Evolutionary conservation across 1,140 invertebrate species (phyloP).

Genomic region (Sesamia nonagrioides): DNA sequence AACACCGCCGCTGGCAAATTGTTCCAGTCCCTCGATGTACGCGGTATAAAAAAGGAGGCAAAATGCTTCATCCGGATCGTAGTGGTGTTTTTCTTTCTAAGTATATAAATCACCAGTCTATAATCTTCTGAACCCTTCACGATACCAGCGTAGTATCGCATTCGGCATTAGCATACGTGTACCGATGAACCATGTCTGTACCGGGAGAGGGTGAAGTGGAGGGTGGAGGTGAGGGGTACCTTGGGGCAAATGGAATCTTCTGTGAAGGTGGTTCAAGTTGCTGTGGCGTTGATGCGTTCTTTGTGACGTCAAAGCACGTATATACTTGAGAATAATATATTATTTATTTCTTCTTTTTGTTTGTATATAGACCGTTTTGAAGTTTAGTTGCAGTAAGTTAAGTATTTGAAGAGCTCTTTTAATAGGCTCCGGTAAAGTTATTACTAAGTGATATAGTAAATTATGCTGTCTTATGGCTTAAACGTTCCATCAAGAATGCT

Average conservation of each 20-base stretch:
- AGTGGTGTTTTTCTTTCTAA: too few relatives aligned
- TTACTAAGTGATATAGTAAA: too few relatives aligned
- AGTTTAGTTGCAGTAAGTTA: too few relatives aligned
- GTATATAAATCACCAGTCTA: background rate
- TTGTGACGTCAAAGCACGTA: background rate
- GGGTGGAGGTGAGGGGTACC: background rate
- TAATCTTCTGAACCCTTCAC: background rate
- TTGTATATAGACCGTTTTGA: too few relatives aligned
- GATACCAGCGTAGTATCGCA: constrained; percentile 10
- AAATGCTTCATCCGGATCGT: too few relatives aligned
- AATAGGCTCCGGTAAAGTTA: too few relatives aligned
- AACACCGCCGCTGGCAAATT: too few relatives aligned
- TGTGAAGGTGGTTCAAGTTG: constrained; percentile 21
- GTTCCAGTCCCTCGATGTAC: too few relatives aligned
- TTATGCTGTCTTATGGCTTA: too few relatives aligned
- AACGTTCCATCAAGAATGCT: too few relatives aligned
- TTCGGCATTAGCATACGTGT: constrained; percentile 46
- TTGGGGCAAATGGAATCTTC: constrained; percentile 25
- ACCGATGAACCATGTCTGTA: background rate
- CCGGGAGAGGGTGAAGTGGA: background rate
- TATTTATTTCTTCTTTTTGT: background rate
- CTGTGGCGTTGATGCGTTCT: background rate
- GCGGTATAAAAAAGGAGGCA: too few relatives aligned
- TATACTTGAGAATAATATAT: background rate
- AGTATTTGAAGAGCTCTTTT: too few relatives aligned